Evolutionary conservation across 2,888 invertebrate genomes (phyloP).

Genomic region (Acleris emargana): DNA sequence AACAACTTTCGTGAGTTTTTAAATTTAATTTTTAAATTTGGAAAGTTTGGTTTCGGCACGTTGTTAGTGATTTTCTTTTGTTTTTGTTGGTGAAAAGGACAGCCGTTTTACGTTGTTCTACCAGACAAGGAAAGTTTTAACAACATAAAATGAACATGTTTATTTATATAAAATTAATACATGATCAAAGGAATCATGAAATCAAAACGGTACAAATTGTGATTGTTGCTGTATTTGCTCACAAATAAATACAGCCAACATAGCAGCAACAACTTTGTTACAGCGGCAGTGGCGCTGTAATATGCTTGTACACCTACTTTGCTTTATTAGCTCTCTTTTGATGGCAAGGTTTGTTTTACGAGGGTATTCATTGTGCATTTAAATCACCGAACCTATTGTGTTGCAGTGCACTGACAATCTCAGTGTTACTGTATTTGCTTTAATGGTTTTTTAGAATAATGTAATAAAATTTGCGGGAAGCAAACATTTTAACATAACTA

Average conservation of each 20-base stretch:
- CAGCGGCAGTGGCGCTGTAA: conserved; percentile 50
- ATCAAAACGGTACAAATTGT: background rate
- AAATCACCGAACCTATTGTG: conserved; percentile 5
- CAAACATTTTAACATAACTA: no score
- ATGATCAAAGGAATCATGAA: no score
- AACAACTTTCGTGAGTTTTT: conserved; percentile 14
- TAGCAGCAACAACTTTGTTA: conserved; percentile 56
- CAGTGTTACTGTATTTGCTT: background rate
- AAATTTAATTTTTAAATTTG: conserved; percentile 26
- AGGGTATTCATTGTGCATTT: conserved; percentile 11
- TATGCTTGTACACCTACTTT: conserved; percentile 61
- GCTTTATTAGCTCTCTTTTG: conserved; percentile 72
- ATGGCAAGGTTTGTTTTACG: conserved; percentile 46
- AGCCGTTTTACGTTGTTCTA: background rate
- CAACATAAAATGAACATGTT: no score
- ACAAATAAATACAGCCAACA: conserved; percentile 39
- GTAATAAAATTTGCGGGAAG: no score
- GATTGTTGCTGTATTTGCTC: background rate
- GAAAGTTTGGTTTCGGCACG: conserved; percentile 19
- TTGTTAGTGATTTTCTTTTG: conserved; percentile 8
- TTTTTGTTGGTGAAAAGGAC: background rate
- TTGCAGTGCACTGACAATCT: background rate
- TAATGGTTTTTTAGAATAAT: no score
- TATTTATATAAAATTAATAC: no score
- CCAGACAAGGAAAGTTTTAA: no score